A percentile compares a stretch with the other conserved stretches of the same genome.
phyloP scores from a whole-genome alignment of 1,140 invertebrate genomes.

The Sycobia sp. region DNA sequence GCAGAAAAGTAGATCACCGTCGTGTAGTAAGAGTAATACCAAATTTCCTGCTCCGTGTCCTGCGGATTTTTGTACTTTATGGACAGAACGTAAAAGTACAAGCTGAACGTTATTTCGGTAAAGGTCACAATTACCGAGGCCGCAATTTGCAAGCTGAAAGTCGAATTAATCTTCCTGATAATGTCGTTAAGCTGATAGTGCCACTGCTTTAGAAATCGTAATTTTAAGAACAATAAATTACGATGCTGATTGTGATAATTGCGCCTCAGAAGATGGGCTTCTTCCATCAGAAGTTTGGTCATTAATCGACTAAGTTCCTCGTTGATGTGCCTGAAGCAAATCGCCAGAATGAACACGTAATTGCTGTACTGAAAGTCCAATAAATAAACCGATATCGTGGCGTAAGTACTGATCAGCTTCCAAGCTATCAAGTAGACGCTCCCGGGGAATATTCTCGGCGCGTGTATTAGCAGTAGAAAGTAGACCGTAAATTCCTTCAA shows the following conservation, averaged over 20 bases:
- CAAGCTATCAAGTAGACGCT: neutral
- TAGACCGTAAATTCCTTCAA: conserved; percentile 48
- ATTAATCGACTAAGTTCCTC: conserved; percentile 40
- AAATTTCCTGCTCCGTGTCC: conserved; percentile 42
- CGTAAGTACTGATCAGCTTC: conserved; percentile 35
- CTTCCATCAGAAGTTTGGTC: conserved; percentile 27
- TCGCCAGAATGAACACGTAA: conserved; percentile 44
- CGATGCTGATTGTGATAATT: conserved; percentile 45
- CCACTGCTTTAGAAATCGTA: conserved; percentile 46
- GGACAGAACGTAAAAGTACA: conserved; percentile 51
- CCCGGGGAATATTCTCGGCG: conserved; percentile 29
- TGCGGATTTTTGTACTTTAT: neutral
- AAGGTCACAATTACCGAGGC: conserved; percentile 47
- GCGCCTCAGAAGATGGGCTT: conserved; percentile 43
- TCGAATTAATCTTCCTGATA: conserved; percentile 44
- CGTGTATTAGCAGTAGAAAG: conserved; percentile 34
- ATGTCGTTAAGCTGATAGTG: conserved; percentile 49
- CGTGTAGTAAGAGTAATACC: conserved; percentile 41
- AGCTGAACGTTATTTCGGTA: conserved; percentile 48
- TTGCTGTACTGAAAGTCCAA: conserved; percentile 51
- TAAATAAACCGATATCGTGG: conserved; percentile 38
- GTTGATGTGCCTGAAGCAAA: conserved; percentile 47
- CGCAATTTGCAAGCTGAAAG: conserved; percentile 46
- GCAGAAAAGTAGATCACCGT: conserved; percentile 42
- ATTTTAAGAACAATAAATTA: conserved; percentile 44